Conservation (phyloP, 1,140 invertebrate species). For the Brachionus rubens region DNA sequence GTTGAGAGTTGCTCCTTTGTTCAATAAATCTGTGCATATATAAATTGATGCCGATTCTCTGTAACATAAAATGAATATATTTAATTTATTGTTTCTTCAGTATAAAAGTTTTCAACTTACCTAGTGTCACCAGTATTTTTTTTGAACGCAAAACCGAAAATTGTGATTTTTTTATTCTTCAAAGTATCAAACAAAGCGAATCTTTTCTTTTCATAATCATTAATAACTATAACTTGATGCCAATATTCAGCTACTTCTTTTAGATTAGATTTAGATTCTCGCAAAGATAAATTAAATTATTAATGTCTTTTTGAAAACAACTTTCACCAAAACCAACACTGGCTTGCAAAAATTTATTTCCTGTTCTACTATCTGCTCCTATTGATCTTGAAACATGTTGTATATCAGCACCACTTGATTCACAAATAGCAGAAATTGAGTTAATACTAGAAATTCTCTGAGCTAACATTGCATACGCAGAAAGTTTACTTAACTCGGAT, state of each 20-base stretch:
- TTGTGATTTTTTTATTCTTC: conserved; percentile 86
- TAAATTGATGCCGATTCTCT: conserved; percentile 93
- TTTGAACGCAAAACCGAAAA: conserved; percentile 98
- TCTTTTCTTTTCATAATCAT: conserved; percentile 89
- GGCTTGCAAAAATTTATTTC: conserved; percentile 93
- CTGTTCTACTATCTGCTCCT: conserved; percentile 87
- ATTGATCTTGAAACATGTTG: conserved; percentile 90
- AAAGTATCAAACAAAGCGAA: conserved; percentile 96
- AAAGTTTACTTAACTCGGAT: conserved; percentile 94
- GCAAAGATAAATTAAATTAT: conserved; percentile 94
- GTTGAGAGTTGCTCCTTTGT: conserved; percentile 87
- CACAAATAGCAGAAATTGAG: conserved; percentile 93
- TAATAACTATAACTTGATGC: conserved; percentile 95
- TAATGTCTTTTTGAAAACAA: conserved; percentile 98
- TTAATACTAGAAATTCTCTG: conserved; percentile 98
- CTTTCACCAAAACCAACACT: conserved; percentile 96
- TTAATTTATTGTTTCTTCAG: neutral
- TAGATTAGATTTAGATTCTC: conserved; percentile 90
- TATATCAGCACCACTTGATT: conserved; percentile 94
- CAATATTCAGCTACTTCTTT: conserved; percentile 94
- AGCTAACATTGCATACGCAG: conserved; percentile 95
- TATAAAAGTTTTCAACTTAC: conserved; percentile 49
- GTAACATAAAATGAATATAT: conserved; percentile 49
- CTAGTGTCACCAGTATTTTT: conserved; percentile 95
- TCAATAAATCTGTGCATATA: conserved; percentile 82